These are phyloP conservation scores for Phorcus lineatus DNA, from an alignment of 2,888 invertebrate genomes.

Conservation along the genomic window DNA sequence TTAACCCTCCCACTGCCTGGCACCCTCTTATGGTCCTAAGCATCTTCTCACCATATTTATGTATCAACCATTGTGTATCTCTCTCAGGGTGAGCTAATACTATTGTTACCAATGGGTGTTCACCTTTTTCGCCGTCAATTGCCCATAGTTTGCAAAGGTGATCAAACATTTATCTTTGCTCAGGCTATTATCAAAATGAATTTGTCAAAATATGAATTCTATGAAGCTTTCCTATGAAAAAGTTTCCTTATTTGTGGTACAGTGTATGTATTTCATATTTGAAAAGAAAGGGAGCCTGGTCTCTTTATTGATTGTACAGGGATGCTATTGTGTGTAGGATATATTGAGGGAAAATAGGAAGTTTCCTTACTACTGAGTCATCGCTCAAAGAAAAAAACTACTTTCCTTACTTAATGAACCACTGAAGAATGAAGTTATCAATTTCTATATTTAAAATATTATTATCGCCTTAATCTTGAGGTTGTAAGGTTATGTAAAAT, in stretches of 20 bases:
- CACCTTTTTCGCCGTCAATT: not conserved
- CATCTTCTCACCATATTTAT: not conserved
- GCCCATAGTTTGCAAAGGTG: not conserved
- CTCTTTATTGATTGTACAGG: not conserved
- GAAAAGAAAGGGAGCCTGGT: not conserved
- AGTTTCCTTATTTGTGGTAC: not conserved
- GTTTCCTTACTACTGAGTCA: too few relatives aligned
- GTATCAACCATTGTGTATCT: not conserved
- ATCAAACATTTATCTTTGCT: not conserved
- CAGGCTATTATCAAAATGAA: not conserved
- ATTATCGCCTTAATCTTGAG: too few relatives aligned
- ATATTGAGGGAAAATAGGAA: too few relatives aligned
- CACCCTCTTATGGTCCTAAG: not conserved
- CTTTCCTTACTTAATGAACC: too few relatives aligned
- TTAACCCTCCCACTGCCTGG: not conserved
- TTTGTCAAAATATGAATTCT: slow-evolving; percentile 8
- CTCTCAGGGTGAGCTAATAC: not conserved
- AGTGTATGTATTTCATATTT: not conserved
- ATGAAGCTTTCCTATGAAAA: not conserved
- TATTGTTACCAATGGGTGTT: slow-evolving; percentile 3
- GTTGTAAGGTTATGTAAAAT: too few relatives aligned
- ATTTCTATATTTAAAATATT: too few relatives aligned
- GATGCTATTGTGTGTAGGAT: not conserved
- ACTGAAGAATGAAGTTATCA: too few relatives aligned
- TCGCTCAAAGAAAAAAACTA: too few relatives aligned